Evolutionary conservation across 2,888 invertebrate genomes (phyloP).

Genomic region (Synanthedon vespiformis): DNA sequence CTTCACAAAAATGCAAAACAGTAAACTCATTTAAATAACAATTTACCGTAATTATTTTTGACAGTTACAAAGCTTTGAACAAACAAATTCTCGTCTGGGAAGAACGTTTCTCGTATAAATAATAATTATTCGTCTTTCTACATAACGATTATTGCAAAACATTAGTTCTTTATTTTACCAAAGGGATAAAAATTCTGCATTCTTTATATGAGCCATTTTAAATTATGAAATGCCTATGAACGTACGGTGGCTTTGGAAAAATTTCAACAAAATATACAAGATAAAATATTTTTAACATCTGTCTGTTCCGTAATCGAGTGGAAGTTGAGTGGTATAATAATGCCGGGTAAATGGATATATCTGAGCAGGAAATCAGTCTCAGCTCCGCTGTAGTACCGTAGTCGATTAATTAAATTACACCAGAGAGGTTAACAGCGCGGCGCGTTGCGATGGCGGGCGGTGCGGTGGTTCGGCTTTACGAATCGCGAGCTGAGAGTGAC

Average conservation of each 20-base stretch:
- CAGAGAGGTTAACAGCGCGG: conserved; percentile 30
- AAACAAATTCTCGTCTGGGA: no score
- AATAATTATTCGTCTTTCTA: no score
- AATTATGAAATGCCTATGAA: no score
- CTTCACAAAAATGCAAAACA: no score
- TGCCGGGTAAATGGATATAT: conserved; percentile 57
- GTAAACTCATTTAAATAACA: no score
- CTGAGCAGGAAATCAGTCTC: conserved; percentile 57
- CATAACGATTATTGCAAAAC: no score
- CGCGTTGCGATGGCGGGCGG: not conserved
- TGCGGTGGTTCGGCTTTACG: not conserved
- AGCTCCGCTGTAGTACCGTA: conserved; percentile 42
- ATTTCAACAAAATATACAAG: conserved; percentile 1
- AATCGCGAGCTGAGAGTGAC: not conserved
- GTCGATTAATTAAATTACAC: conserved; percentile 63
- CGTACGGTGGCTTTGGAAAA: no score
- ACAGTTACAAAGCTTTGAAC: no score
- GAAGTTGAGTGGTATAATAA: conserved; percentile 51
- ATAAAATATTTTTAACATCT: conserved; percentile 14
- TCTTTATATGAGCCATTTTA: no score
- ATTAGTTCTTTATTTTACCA: no score
- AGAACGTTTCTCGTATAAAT: no score
- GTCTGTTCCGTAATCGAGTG: conserved; percentile 11
- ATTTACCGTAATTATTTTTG: not conserved
- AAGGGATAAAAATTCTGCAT: no score